Evolutionary conservation across 30 jellyfish, hydroid and myxozoan species (phyloP), one percentile per base, ranked within the genome.

Genomic region (Turritopsis dohrnii): DNA sequence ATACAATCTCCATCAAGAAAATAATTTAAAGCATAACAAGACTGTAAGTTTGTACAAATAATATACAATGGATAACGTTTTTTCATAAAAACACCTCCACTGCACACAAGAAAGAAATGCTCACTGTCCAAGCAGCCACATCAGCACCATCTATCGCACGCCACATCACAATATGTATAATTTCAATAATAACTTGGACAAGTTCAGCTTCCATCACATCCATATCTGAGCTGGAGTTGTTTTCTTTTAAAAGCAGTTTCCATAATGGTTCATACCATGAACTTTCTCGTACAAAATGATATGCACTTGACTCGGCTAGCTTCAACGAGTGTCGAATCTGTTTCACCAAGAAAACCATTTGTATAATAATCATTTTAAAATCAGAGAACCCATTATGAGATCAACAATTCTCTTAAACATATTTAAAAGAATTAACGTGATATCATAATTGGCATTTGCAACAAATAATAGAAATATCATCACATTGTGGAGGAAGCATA

Each of bases 191-290:
- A 18, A 88, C 93, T 22, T 81, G 88, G 9, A 85, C 93, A 20
- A 92, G 92, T 71, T 92, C 98, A 24, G 84, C 98, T 53, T 88
- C 96, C 94, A 87, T 88, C n/a, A 86, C 94, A 52, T 87, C 95
- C 9, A 86, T 87, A 81, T 82, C 90, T 1, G 87, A 28, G 8
- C 76, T 86, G 30, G 76, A 21, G 27, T 73, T n/a, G 13, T 74
- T 89, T 8, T 85, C 88, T 25, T 85, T 87, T 18, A 87, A 74
- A 21, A 92, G 80, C 81, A 92, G 72, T 25, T 83, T 82, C 80
- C 93, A 71, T 53, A 92, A 71, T 17, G 96, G 96, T 54, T 84
- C 92, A 52, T 92, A 92, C 98, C 98, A 92, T 3, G 85, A 94
- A 24, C 88, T 52, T 21, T 66, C 86, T 5, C 76, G 66, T 7